These are phyloP conservation scores for Pandemis corylana DNA, from an alignment of 2,888 invertebrate species.

Conservation along the genomic window DNA sequence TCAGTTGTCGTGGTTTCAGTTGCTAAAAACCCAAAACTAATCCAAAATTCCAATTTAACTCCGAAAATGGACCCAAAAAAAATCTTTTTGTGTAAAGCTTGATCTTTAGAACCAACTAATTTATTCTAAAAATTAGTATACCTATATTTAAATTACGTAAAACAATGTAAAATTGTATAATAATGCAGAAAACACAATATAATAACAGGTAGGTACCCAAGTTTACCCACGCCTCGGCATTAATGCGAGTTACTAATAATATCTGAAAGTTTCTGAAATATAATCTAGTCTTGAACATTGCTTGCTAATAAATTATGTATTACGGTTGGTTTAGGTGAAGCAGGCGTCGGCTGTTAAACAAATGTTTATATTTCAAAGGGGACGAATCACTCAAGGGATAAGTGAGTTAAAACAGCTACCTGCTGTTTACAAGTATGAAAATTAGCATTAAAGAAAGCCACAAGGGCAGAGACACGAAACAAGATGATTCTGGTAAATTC, in stretches of 20 bases:
- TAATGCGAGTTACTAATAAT: background rate
- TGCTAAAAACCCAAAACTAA: too few relatives aligned
- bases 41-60: too few relatives aligned
- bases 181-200: background rate
- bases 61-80: too few relatives aligned
- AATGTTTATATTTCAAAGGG: conserved; percentile 36
- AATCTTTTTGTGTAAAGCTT: too few relatives aligned
- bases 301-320: conserved; percentile 27
- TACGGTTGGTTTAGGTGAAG: conserved; percentile 27
- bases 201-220: background rate
- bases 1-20: too few relatives aligned
- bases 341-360: conserved; percentile 26
- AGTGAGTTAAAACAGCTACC: conserved; percentile 26
- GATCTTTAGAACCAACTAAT: too few relatives aligned
- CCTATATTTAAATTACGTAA: too few relatives aligned
- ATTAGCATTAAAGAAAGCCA: conserved; percentile 40
- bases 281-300: conserved; percentile 1
- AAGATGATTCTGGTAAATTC: background rate
- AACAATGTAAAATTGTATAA: too few relatives aligned
- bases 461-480: background rate
- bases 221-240: background rate
- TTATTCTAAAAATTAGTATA: too few relatives aligned
- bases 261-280: conserved; percentile 6
- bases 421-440: conserved; percentile 20
- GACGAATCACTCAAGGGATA: conserved; percentile 36